Evolutionary conservation across 2,113 vertebrate genomes (phyloP).

Genomic region (Bufo gargarizans): DNA sequence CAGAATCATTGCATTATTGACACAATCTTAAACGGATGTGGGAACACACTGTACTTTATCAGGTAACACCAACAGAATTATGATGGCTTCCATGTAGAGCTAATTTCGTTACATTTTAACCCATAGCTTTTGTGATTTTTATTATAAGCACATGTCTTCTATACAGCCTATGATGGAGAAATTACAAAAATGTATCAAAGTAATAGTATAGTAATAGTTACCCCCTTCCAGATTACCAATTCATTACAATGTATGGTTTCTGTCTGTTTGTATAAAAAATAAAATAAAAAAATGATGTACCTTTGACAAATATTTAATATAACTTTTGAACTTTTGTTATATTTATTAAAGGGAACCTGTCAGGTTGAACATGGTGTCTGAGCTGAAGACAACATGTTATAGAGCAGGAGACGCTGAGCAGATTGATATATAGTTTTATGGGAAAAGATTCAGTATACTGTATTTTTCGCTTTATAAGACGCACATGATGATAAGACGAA

Average conservation of each 20-base stretch:
- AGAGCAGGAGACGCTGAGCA: too few species aligned
- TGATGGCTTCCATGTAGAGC: background rate
- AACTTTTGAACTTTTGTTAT: too few species aligned
- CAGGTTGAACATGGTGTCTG: too few species aligned
- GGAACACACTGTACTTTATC: conserved; percentile 31
- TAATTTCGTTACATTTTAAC: background rate
- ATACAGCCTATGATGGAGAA: background rate
- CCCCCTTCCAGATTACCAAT: background rate
- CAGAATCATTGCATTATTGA: conserved; percentile 40
- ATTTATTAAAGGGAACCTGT: too few species aligned
- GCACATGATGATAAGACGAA: too few species aligned
- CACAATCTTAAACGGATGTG: conserved; percentile 37
- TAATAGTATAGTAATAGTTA: background rate
- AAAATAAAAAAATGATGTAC: too few species aligned
- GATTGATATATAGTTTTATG: too few species aligned
- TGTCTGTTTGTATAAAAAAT: too few species aligned
- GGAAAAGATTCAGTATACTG: too few species aligned
- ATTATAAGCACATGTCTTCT: background rate
- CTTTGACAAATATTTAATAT: too few species aligned
- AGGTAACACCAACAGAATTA: background rate
- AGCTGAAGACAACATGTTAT: too few species aligned
- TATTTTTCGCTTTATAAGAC: too few species aligned
- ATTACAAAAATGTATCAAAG: background rate
- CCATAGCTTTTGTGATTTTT: background rate
- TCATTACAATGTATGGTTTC: background rate